These are phyloP conservation scores for Netelia melanura DNA, from an alignment of 2,888 invertebrate genomes.

Conservation along the genomic window DNA sequence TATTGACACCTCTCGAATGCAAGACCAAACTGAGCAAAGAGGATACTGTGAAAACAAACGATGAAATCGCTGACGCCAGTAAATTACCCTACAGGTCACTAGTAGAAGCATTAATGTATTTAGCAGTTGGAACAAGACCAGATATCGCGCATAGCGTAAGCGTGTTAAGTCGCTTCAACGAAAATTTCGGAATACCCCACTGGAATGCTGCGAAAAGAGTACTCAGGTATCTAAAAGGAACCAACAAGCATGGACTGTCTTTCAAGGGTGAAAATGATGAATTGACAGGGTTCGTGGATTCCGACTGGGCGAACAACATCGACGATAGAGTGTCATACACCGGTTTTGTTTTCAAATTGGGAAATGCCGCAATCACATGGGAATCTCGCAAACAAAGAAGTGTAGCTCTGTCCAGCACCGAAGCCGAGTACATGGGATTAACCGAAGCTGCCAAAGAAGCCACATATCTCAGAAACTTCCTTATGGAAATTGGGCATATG, in stretches of 20 bases:
- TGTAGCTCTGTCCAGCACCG: slow-evolving; percentile 66
- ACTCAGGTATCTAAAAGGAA: slow-evolving; percentile 75
- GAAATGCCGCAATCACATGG: slow-evolving; percentile 63
- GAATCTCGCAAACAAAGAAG: slow-evolving; percentile 64
- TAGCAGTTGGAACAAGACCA: slow-evolving; percentile 66
- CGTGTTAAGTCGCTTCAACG: slow-evolving; percentile 65
- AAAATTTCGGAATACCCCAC: slow-evolving; percentile 59
- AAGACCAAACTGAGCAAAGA: slow-evolving; percentile 17
- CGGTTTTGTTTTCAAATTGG: slow-evolving; percentile 67
- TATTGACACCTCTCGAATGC: slow-evolving; percentile 24
- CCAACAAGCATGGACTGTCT: slow-evolving; percentile 66
- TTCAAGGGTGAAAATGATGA: slow-evolving; percentile 51
- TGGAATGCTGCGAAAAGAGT: slow-evolving; percentile 77
- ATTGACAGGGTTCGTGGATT: slow-evolving; percentile 74
- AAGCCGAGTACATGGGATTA: slow-evolving; percentile 67
- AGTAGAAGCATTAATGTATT: slow-evolving; percentile 69
- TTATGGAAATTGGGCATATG: background rate
- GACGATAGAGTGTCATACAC: slow-evolving; percentile 69
- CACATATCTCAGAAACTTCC: background rate
- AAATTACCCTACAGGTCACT: slow-evolving; percentile 57
- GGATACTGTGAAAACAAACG: background rate
- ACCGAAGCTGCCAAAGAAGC: slow-evolving; percentile 58
- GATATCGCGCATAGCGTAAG: slow-evolving; percentile 69
- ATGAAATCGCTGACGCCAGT: background rate
- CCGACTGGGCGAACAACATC: slow-evolving; percentile 73